Conservation (phyloP, 2,113 vertebrate genomes). For the Coregonus clupeaformis region DNA sequence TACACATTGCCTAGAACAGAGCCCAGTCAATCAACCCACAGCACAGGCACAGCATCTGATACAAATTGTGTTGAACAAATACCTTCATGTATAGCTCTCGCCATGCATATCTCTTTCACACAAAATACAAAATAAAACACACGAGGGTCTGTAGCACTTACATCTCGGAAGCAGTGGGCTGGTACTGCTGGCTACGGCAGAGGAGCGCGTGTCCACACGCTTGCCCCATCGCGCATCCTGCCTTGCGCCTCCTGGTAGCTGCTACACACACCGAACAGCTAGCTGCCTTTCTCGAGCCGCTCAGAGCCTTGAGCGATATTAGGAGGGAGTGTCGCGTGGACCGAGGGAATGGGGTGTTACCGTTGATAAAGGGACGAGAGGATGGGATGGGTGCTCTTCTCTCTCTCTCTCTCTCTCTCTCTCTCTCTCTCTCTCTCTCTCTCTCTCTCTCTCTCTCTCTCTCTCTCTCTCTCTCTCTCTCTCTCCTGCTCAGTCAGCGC, state of each 20-base stretch:
- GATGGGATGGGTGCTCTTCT: slow-evolving; percentile 28
- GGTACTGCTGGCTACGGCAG: slow-evolving; percentile 81
- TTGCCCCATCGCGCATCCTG: slow-evolving; percentile 95
- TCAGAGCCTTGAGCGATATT: slow-evolving; percentile 15
- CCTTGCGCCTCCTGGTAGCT: slow-evolving; percentile 74
- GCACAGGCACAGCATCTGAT: too few species aligned
- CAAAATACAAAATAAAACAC: slow-evolving; percentile 4
- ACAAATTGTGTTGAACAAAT: background rate
- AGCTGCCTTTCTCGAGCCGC: slow-evolving; percentile 57
- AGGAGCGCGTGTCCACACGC: slow-evolving; percentile 97
- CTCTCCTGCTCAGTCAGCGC: slow-evolving; percentile 30
- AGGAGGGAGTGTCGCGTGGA: background rate
- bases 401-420: slow-evolving; percentile 21
- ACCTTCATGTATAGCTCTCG: background rate
- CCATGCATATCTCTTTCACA: background rate
- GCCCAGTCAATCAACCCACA: too few species aligned
- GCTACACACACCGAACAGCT: slow-evolving; percentile 47
- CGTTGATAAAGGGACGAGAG: slow-evolving; percentile 23
- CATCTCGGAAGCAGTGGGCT: slow-evolving; percentile 84
- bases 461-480: background rate
- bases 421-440: slow-evolving; percentile 4
- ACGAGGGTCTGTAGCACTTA: slow-evolving; percentile 66
- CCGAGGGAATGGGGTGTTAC: slow-evolving; percentile 2
- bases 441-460: slow-evolving; percentile 29
- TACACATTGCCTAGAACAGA: background rate